Base-by-base conservation (phyloP, 2,113 vertebrate genomes). In the Thalassarche chlororhynchos region DNA sequence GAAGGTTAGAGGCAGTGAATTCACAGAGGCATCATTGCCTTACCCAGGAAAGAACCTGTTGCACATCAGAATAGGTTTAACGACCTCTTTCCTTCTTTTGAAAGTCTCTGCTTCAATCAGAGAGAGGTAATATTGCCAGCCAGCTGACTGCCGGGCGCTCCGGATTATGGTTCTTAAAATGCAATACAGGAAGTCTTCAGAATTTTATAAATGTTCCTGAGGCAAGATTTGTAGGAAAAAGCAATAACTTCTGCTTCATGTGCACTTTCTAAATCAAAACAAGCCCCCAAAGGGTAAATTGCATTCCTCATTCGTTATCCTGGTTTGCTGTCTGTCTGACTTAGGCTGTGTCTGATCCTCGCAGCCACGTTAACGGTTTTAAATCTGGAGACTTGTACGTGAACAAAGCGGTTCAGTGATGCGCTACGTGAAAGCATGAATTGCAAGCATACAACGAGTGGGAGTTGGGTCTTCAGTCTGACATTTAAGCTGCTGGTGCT, bases 301-400 rank as follows among this genome's bases (percentile, higher is more conserved):
- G 31, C 49, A 65, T 93, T 93, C 70, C 49, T 85, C 15, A 1
- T 36, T 82, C 12, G 4, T 84, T 69, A 20, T 17, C 49, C 29
- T 76, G 69, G 57, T 36, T 79, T 83, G 52, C 74, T 75, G 28
- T 57, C 68, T 49, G 14, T 49, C 68, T 70, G 68, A 66, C 15
- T 84, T 18, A 8, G 62, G 36, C 49, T 89, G 13, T 52, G 42
- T 85, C 75, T 93, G 66, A 42, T 54, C 64, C 49, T 74, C 18
- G 2, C 5, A 13, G 66, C 52, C 90, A 44, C 2, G 0, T 0
- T 0, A 49, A 54, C 0, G 6, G 54, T 54, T 86, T 90, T 90
- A 46, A 52, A 74, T 78, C 31, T 1, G 0, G 71, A 86, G 58
- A 61, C 34, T 28, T 80, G 55, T 38, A 31, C 0, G 0, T 29